Base-by-base conservation (phyloP, 2,113 vertebrate species). In the Microcebus griseorufus region DNA sequence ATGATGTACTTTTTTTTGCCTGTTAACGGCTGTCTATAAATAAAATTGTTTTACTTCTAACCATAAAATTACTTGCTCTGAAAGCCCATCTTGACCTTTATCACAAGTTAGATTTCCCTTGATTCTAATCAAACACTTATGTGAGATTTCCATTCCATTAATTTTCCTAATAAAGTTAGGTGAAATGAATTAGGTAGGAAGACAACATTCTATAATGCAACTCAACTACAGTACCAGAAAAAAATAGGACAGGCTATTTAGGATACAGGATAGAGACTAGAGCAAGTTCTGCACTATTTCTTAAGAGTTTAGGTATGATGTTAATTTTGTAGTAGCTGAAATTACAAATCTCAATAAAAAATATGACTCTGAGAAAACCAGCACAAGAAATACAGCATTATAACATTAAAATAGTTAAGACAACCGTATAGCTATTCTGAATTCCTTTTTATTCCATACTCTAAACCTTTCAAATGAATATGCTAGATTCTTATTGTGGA, bases 31-130 rank as follows among this genome's bases (percentile, higher is more conserved):
- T 91, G 5, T 69, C 53, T 88, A 14, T 65, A 88, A 90, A 96
- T 55, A 75, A 81, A 78, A 51, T 72, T 42, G 34, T 51, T 91
- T 97, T 60, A 72, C 69, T 94, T 88, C 29, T 86, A 67, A 85
- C 18, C n/a, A 80, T 81, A 81, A 78, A 82, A 83, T 23, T 37
- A 34, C 23, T 86, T 94, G 55, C 34, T 82, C 39, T 76, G 51
- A 83, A 93, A 95, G 34, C 23, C n/a, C 93, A 14, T 34, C 58
- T 60, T 95, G 62, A 88, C 70, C 65, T 95, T 93, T 90, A 82
- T 37, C 42, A 16, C 17, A 91, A 91, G 27, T 69, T 29, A 82
- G 70, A 97, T 69, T 88, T 93, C 62, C 89, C 92, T 92, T 82
- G 55, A 62, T 95, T 89, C 65, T 88, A 94, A 81, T 89, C 25